A percentile compares a stretch with the other conserved stretches of the same genome.
Conservation (phyloP, 2,888 invertebrate species). For the Cosmia trapezina region DNA sequence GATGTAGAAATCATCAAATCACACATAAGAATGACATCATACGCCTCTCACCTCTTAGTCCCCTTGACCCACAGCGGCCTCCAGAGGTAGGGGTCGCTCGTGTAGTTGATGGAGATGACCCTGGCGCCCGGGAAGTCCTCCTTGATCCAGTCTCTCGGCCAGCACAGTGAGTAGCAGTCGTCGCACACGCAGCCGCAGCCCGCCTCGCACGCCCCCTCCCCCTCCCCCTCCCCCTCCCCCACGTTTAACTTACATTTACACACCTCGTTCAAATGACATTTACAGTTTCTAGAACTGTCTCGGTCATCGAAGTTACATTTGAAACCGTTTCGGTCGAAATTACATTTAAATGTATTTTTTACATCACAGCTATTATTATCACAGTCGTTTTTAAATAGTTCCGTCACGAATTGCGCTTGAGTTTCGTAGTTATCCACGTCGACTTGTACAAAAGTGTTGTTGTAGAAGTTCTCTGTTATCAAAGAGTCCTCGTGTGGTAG, state of each 20-base stretch:
- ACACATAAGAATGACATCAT: neutral
- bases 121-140: constrained; percentile 94
- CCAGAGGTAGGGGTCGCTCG: constrained; percentile 95
- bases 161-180: constrained; percentile 92
- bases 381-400: constrained; percentile 77
- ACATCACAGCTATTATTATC: constrained; percentile 51
- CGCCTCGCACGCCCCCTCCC: constrained; percentile 69
- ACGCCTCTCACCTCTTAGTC: constrained; percentile 88
- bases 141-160: constrained; percentile 97
- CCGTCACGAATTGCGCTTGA: constrained; percentile 83
- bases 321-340: constrained; percentile 11
- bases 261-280: constrained; percentile 28
- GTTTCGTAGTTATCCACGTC: constrained; percentile 78
- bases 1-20: neutral
- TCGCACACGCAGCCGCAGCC: constrained; percentile 86
- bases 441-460: constrained; percentile 77
- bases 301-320: constrained; percentile 13
- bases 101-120: constrained; percentile 95
- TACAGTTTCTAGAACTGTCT: constrained; percentile 22
- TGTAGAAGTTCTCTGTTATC: constrained; percentile 83
- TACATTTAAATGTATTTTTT: constrained; percentile 51
- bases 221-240: neutral
- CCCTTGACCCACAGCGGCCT: constrained; percentile 93
- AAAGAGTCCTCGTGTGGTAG: constrained; percentile 78
- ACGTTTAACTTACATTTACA: constrained; percentile 18